A percentile compares a stretch with the other conserved stretches of the same genome.
These are phyloP conservation scores for Genyomyrus donnyi DNA, from an alignment of 2,113 vertebrate genomes.

Conservation along the genomic window DNA sequence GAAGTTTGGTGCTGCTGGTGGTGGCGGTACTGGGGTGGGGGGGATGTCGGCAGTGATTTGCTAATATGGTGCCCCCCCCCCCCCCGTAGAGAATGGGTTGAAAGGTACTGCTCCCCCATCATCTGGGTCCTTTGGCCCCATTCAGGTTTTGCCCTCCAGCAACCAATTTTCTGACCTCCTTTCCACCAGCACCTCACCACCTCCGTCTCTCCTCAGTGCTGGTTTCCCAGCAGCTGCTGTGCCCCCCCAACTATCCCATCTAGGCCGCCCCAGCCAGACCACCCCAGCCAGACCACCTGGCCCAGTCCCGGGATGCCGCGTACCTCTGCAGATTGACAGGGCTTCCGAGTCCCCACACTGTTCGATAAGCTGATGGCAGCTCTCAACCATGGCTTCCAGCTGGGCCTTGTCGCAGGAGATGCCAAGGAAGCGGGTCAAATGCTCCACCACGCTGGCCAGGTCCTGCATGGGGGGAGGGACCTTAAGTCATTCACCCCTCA, in stretches of 20 bases:
- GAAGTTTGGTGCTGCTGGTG: not conserved
- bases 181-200: not conserved
- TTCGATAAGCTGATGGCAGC: conserved; percentile 91
- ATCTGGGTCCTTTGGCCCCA: not conserved
- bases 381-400: conserved; percentile 82
- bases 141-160: not conserved
- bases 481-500: not conserved
- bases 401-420: conserved; percentile 91
- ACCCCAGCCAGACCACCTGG: not conserved
- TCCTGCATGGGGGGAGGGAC: conserved; percentile 57
- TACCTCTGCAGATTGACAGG: conserved; percentile 86
- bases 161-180: not conserved
- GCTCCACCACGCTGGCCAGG: conserved; percentile 77
- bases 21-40: not conserved
- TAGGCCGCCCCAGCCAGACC: no score
- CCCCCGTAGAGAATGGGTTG: not conserved
- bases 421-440: conserved; percentile 83
- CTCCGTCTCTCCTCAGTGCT: not conserved
- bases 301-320: conserved; percentile 33
- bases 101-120: not conserved
- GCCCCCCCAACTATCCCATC: not conserved
- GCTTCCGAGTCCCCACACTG: conserved; percentile 92
- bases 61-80: not conserved
- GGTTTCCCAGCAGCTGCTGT: not conserved
- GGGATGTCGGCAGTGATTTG: not conserved